Conservation (phyloP, 2,113 vertebrate genomes). For the Hydropotes inermis region DNA sequence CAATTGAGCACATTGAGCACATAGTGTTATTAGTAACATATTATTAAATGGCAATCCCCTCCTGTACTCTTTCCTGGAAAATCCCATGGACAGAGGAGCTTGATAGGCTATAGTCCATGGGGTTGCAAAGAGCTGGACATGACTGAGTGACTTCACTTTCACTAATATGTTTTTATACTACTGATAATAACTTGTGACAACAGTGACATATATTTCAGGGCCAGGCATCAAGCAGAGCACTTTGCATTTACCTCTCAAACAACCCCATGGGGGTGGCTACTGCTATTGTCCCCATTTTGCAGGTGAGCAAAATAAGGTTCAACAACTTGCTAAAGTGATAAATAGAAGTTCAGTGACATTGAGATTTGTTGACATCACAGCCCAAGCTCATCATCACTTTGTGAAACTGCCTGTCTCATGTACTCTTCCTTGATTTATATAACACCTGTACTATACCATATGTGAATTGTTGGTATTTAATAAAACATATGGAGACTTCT, state of each 20-base stretch:
- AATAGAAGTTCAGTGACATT: background rate
- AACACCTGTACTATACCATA: background rate
- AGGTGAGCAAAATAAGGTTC: background rate
- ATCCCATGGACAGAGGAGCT: background rate
- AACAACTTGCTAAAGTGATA: background rate
- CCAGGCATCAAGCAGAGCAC: background rate
- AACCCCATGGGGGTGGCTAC: background rate
- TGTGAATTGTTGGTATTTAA: background rate
- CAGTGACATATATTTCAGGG: background rate
- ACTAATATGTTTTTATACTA: background rate
- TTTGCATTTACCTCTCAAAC: background rate
- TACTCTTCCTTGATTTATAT: background rate
- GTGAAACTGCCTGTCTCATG: background rate
- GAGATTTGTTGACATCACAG: background rate
- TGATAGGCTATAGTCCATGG: background rate
- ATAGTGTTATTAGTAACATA: background rate
- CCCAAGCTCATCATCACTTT: background rate
- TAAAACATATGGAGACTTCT: constrained; percentile 20
- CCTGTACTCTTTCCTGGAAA: background rate
- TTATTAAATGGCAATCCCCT: background rate
- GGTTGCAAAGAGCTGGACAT: background rate
- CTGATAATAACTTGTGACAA: background rate
- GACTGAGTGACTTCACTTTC: background rate
- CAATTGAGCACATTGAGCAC: background rate
- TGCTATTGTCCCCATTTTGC: background rate